These are phyloP conservation scores for Philonicus albiceps DNA, from an alignment of 2,888 invertebrate species.

Conservation along the genomic window DNA sequence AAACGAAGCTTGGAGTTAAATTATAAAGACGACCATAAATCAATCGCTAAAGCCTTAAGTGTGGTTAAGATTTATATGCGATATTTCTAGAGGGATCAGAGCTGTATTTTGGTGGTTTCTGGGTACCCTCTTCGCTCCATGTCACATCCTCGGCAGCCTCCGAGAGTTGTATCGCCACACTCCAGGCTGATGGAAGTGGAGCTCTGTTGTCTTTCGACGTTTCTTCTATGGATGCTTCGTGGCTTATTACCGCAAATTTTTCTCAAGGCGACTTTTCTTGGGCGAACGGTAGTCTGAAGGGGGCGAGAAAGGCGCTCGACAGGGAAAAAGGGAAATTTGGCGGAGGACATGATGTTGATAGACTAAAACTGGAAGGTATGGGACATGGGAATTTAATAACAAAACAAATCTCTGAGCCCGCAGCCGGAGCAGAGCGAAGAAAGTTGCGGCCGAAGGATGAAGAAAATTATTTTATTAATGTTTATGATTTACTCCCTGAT, in stretches of 20 bases:
- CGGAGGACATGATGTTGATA: constrained; percentile 24
- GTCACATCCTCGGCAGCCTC: constrained; percentile 7
- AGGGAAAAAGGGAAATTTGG: background rate
- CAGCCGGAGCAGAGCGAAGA: background rate
- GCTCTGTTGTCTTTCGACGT: constrained; percentile 12
- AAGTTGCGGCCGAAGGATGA: background rate
- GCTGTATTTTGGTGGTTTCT: constrained; percentile 28
- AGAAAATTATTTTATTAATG: constrained; percentile 44
- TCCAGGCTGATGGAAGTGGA: background rate
- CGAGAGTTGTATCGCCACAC: background rate
- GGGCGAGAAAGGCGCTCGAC: background rate
- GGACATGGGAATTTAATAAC: constrained; percentile 31
- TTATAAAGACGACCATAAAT: constrained; percentile 46
- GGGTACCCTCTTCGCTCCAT: background rate
- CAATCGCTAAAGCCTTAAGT: constrained; percentile 46
- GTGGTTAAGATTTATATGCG: constrained; percentile 46
- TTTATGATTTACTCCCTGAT: constrained; percentile 27
- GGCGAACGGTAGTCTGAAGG: background rate
- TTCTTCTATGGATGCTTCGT: constrained; percentile 17
- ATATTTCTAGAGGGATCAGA: constrained; percentile 43
- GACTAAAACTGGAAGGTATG: background rate
- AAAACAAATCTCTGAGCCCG: constrained; percentile 17
- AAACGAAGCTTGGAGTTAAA: constrained; percentile 42
- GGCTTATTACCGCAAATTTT: constrained; percentile 22
- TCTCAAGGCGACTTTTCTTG: background rate